Evolutionary conservation across 2,113 vertebrate species (phyloP).

Genomic region (Lepus timidus): DNA sequence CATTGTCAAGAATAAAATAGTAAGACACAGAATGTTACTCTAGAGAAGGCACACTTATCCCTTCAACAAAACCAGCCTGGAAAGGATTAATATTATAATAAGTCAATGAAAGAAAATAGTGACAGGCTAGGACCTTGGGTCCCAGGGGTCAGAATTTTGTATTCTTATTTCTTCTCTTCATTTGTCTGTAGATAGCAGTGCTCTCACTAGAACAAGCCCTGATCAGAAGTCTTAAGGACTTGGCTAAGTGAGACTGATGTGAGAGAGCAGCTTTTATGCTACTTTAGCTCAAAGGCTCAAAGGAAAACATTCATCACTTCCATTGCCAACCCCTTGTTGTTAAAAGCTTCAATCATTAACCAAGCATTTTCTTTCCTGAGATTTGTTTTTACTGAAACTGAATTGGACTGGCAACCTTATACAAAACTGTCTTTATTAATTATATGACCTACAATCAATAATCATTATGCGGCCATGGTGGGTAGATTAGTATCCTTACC

Average conservation of each 20-base stretch:
- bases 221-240: neutral
- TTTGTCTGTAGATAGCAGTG: neutral
- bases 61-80: neutral
- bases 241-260: neutral
- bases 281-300: neutral
- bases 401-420: rapidly evolving
- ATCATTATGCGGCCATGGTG: neutral
- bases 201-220: neutral
- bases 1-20: neutral
- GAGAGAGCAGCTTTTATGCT: neutral
- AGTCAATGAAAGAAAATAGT: neutral
- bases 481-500: neutral
- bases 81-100: neutral
- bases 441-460: neutral
- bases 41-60: neutral
- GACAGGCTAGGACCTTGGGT: neutral
- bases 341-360: neutral
- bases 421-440: neutral
- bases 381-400: neutral
- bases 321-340: neutral
- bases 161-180: neutral
- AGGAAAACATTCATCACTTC: neutral
- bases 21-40: neutral
- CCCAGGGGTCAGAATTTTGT: neutral
- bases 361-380: neutral